Conservation (phyloP, 2,888 invertebrate species). For the Protodeltote pygarga region DNA sequence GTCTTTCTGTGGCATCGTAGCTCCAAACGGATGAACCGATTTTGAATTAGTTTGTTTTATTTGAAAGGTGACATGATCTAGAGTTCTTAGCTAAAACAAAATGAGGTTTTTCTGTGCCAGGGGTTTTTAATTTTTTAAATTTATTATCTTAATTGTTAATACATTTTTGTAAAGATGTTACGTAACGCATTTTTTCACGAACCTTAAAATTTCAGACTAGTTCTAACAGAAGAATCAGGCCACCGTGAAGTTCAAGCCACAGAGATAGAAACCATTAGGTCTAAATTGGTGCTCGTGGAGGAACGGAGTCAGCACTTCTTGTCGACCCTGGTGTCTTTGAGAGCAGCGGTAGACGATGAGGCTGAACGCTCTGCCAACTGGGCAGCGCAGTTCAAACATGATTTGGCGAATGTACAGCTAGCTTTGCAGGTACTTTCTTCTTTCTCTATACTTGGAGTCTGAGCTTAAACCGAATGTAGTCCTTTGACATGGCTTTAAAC, state of each 20-base stretch:
- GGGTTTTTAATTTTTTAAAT: too few relatives aligned
- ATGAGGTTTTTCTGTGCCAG: too few relatives aligned
- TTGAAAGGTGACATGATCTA: too few relatives aligned
- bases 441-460: too few relatives aligned
- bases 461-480: too few relatives aligned
- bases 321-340: slow-evolving; percentile 75
- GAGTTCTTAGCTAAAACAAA: too few relatives aligned
- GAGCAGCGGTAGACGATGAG: slow-evolving; percentile 84
- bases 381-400: slow-evolving; percentile 85
- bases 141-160: too few relatives aligned
- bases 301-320: slow-evolving; percentile 79
- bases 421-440: slow-evolving; percentile 79
- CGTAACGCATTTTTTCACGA: not conserved
- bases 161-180: too few relatives aligned
- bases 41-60: too few relatives aligned
- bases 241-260: slow-evolving; percentile 72
- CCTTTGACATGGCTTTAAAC: too few relatives aligned
- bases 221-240: slow-evolving; percentile 70
- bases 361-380: slow-evolving; percentile 79
- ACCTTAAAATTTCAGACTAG: slow-evolving; percentile 58
- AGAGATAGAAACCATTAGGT: slow-evolving; percentile 76
- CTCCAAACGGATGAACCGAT: too few relatives aligned
- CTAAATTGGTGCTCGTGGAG: slow-evolving; percentile 77
- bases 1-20: too few relatives aligned
- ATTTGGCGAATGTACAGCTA: slow-evolving; percentile 80